phyloP scores from a whole-genome alignment of 64 coral and sea anemone genomes.

The Acropora tenuis region DNA sequence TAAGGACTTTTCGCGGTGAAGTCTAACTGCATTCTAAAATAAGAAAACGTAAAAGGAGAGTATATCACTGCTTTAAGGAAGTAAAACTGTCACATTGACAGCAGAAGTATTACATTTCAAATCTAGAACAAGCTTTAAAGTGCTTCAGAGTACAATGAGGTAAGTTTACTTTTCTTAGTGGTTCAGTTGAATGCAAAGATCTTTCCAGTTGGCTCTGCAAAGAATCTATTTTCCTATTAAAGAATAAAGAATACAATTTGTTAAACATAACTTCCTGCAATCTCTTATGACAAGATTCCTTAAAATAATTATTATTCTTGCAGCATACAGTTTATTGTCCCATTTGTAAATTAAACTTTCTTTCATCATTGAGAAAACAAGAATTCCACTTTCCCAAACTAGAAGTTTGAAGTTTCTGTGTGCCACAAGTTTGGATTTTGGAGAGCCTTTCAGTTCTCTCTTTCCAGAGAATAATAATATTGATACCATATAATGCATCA shows the following conservation, averaged over 20 bases:
- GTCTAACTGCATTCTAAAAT: conserved; percentile 43
- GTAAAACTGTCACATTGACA: too few relatives aligned
- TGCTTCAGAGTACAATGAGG: neutral
- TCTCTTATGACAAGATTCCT: neutral
- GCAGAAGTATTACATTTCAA: too few relatives aligned
- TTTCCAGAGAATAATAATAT: too few relatives aligned
- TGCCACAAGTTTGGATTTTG: too few relatives aligned
- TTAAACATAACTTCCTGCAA: neutral
- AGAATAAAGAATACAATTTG: neutral
- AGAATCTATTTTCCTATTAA: conserved; percentile 33
- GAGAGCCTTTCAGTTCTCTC: too few relatives aligned
- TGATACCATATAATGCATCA: too few relatives aligned
- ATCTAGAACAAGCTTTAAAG: neutral
- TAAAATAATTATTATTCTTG: neutral
- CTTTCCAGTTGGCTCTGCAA: conserved; percentile 37
- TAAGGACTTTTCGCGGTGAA: conserved; percentile 54
- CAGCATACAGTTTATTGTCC: neutral
- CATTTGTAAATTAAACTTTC: too few relatives aligned
- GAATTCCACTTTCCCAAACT: too few relatives aligned
- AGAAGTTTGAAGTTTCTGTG: too few relatives aligned
- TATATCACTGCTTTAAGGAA: too few relatives aligned
- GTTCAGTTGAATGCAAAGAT: conserved; percentile 41
- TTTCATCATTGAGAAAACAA: too few relatives aligned
- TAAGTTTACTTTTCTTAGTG: conserved; percentile 40
- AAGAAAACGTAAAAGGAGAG: neutral